Conservation (phyloP, 2,797 vertebrate genomes). For the Sternarchorhynchus goeldii region DNA sequence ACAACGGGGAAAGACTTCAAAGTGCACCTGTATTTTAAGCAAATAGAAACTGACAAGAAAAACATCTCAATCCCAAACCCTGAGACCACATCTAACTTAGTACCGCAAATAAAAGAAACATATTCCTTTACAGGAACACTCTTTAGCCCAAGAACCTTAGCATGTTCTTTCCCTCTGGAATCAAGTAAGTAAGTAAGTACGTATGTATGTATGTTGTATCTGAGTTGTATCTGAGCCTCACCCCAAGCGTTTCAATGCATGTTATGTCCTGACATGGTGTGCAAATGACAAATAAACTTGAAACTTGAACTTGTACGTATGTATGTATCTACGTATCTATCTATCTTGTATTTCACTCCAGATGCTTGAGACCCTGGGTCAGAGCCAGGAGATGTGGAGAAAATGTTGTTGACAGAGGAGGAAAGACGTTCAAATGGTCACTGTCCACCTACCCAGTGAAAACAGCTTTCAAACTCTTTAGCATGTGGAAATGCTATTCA, state of each 20-base stretch:
- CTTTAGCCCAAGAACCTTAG: background rate
- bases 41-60: background rate
- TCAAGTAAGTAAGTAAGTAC: too few relatives aligned
- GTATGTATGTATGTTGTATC: too few relatives aligned
- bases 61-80: background rate
- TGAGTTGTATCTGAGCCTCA: too few relatives aligned
- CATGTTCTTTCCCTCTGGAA: background rate
- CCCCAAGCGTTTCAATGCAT: too few relatives aligned
- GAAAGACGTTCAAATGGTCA: too few relatives aligned
- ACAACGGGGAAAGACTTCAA: background rate
- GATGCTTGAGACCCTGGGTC: background rate
- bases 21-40: background rate
- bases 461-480: background rate
- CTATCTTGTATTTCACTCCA: background rate
- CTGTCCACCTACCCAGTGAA: background rate
- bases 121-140: background rate
- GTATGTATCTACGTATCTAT: too few relatives aligned
- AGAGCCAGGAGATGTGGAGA: constrained; percentile 34
- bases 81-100: background rate
- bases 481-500: background rate
- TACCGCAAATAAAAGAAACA: background rate
- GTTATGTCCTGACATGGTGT: too few relatives aligned
- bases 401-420: too few relatives aligned
- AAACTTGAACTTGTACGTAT: too few relatives aligned
- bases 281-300: too few relatives aligned